Base-by-base conservation (phyloP, 2,888 invertebrate species). In the Cybosia mesomella region DNA sequence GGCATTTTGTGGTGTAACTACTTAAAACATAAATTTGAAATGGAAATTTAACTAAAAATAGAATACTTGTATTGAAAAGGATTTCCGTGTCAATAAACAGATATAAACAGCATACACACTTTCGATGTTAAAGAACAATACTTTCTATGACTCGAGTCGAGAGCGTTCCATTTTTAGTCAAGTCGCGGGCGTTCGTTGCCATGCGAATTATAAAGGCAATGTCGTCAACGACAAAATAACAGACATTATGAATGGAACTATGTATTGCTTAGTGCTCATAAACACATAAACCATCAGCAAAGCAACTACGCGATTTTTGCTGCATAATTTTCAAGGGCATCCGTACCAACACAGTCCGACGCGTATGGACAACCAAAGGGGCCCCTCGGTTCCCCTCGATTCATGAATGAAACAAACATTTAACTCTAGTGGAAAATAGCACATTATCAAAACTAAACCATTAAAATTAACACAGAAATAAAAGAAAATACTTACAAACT, bases 241-340 rank as follows among this genome's bases (percentile, higher is more conserved):
- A 66, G 62, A 74, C 76, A 83, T 85, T 79, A 85, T 87, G 84
- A 89, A 89, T 85, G 85, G 82, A 86, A 88, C 83, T 78, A 82
- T 86, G 84, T 83, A 85, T 85, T 84, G 85, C 83, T 83, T 85
- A 83, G 9, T 82, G 83, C 76, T 82, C 76, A 66, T 78, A 84
- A 82, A 87, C 81, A 77, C 70, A 77, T 77, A 82, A 80, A 86
- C 85, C 85, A 88, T 85, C 83, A 77, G 83, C 84, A 82, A 81
- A 85, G 84, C 87, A 87, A 87, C 90, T 85, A 88, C 88, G 86
- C 87, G 87, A 91, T 90, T 92, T 94, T 92, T 91, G 92, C 94
- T 94, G 95, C 94, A 95, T 92, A 93, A 92, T 95, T 94, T 95
- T 95, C 95, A 95, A 95, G 95, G 95, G 93, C 95, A 95, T 87